Base-by-base conservation (phyloP, 2,113 vertebrate species). In the Stegostoma tigrinum region DNA sequence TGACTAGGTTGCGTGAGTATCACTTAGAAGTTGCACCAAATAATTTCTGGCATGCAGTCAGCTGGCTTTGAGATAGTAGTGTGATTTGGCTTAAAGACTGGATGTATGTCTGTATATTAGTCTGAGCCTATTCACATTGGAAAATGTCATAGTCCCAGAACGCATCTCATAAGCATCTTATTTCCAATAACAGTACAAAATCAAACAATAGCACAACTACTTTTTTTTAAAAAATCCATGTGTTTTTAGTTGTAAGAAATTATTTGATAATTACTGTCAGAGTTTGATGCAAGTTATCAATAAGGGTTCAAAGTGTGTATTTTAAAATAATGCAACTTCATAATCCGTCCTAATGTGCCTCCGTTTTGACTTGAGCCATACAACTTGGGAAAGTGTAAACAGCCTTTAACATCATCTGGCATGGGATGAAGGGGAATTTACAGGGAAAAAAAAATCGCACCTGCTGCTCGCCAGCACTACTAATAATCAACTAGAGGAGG, bases 1-100 rank as follows among this genome's bases (percentile, higher is more conserved):
- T 95, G 96, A 95, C 72, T 96, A 96, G 96, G 91, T 96, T 96
- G 96, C 96, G 85, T 96, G 67, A 91, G 83, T 87, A 55, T 95
- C 96, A 95, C 55, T 89, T 34, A 38, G 67, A 96, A 52, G 24
- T 27, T 19, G 15, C 70, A 95, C 67, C 94, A 95, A 72, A 95
- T 95, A 72, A 95, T 75, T 95, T 45, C 21, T 70, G 27, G 42
- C 2, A 48, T 72, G 94, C 68, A 52, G 12, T 52, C 15, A 48
- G 21, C 94, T 95, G 45, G 94, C 94, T 72, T 48, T 95, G 67
- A 42, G 94, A 95, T 68, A 95, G 10, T 8, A 52, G 14, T 72
- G 5, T 34, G 45, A 95, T 95, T 95, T 95, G 94, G 68, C 94
- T 72, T 30, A 19, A 72, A 72, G 42, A 27, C 24, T 72, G 24